These are phyloP conservation scores for Cricetomys ansorgei DNA, from an alignment of 2,113 vertebrate species.

Conservation along the genomic window DNA sequence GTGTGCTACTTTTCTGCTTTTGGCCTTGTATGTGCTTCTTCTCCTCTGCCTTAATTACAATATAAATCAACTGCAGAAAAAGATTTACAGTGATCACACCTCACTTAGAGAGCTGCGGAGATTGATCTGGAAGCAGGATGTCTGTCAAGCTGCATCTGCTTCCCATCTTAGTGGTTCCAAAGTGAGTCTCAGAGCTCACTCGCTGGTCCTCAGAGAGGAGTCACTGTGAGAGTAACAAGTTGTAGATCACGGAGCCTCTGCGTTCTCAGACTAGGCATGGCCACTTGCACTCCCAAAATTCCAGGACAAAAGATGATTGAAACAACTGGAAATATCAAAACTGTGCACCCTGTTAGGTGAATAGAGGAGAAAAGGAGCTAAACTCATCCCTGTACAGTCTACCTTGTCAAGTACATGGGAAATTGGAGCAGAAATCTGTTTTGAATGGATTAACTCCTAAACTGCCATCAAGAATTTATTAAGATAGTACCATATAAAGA, in stretches of 20 bases:
- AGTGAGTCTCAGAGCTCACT: not conserved
- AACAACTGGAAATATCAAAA: not conserved
- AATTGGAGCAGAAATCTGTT: not conserved
- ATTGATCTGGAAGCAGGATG: constrained; percentile 59
- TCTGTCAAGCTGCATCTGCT: constrained; percentile 35
- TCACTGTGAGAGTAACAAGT: not conserved
- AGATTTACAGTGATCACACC: constrained; percentile 72
- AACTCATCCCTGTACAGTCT: not conserved
- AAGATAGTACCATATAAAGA: not conserved
- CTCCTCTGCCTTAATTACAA: constrained; percentile 73
- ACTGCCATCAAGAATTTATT: not conserved
- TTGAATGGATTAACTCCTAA: not conserved
- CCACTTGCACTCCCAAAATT: not conserved
- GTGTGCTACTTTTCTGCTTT: constrained; percentile 67
- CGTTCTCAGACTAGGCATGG: not conserved
- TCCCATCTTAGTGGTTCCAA: not conserved
- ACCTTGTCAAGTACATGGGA: not conserved
- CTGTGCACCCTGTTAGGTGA: not conserved
- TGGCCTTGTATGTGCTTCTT: constrained; percentile 71
- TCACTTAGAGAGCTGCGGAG: constrained; percentile 75
- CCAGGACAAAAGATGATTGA: not conserved
- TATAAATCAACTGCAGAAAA: constrained; percentile 74
- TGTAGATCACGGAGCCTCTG: not conserved
- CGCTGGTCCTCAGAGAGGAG: not conserved
- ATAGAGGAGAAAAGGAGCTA: not conserved